These are phyloP conservation scores for Argyrosomus regius DNA, from an alignment of 2,797 vertebrate species.

Conservation along the genomic window DNA sequence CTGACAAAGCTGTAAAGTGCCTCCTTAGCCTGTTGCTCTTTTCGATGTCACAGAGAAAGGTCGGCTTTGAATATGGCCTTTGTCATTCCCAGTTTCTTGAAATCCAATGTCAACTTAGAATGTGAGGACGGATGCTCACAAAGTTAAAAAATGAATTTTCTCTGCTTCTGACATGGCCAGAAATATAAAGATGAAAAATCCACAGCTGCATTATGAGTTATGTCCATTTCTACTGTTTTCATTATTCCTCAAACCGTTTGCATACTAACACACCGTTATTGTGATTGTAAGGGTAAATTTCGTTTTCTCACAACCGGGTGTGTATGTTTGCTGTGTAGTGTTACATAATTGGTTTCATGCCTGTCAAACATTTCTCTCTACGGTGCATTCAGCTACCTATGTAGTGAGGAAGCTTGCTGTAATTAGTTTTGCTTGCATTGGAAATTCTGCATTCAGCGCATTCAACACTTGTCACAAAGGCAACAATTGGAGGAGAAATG, in stretches of 20 bases:
- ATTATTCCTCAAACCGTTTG: neutral
- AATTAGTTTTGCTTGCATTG: slow-evolving; percentile 49
- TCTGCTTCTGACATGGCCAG: neutral
- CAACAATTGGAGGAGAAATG: slow-evolving; percentile 37
- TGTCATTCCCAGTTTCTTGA: slow-evolving; percentile 26
- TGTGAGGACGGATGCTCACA: slow-evolving; percentile 5
- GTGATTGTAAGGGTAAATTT: neutral
- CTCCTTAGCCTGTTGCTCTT: slow-evolving; percentile 54
- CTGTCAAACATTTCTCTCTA: slow-evolving; percentile 30
- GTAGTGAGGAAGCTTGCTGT: slow-evolving; percentile 18
- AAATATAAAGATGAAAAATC: neutral
- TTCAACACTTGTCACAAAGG: slow-evolving; percentile 43
- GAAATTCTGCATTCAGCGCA: slow-evolving; percentile 22
- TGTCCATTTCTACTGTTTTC: neutral
- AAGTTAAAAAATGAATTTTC: neutral
- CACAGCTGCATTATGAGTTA: neutral
- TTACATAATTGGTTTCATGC: slow-evolving; percentile 13
- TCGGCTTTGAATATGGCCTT: slow-evolving; percentile 29
- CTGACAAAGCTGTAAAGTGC: slow-evolving; percentile 58
- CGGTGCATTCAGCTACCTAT: slow-evolving; percentile 28
- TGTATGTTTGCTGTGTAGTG: slow-evolving; percentile 5
- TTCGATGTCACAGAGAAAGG: slow-evolving; percentile 47
- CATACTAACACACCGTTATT: neutral
- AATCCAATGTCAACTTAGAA: slow-evolving; percentile 47
- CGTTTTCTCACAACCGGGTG: neutral